Evolutionary conservation across 2,113 vertebrate species (phyloP), one percentile per base, ranked within the genome.

Genomic region (Etheostoma cragini): DNA sequence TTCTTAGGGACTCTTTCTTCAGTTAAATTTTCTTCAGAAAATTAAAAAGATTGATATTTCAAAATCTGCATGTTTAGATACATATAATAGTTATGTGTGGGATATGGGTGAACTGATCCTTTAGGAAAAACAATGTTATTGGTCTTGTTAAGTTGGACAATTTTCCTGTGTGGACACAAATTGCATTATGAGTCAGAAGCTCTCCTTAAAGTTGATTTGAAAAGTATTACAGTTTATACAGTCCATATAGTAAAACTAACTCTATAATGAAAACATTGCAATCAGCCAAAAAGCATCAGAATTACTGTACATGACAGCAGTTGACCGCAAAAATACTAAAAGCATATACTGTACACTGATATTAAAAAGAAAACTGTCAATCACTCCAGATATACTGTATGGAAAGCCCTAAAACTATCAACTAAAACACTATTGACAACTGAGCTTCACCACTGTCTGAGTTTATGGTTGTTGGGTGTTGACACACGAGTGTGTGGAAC

Each of bases 141-240:
- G 19, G 8, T 62, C 78, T 72, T 78, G 74, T 73, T 80, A 75
- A 82, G 64, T 45, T 80, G 79, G 35, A 81, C 62, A 72, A 19
- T 75, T 79, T 82, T 78, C 80, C 81, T 57, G 63, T 65, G 79
- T 19, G 14, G 70, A 83, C 76, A 77, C 38, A 63, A 81, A 84
- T 86, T 92, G 88, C 88, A 89, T 83, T 88, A 87, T 35, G 72
- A 90, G 69, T 78, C 77, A 75, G 80, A 57, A 85, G 87, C 83
- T 87, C 77, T 78, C 62, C 46, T 85, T 84, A 80, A 76, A 85
- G 63, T 75, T 66, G 72, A 46, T 81, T 81, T 84, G 45, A 78
- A 73, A 82, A 81, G 61, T 72, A 72, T 46, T 71, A 72, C 35
- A 76, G 68, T 71, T 83, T 8, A 77, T 24, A 78, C 73, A 71